Conservation (phyloP, 1,140 invertebrate genomes). For the Orius insidiosus region DNA sequence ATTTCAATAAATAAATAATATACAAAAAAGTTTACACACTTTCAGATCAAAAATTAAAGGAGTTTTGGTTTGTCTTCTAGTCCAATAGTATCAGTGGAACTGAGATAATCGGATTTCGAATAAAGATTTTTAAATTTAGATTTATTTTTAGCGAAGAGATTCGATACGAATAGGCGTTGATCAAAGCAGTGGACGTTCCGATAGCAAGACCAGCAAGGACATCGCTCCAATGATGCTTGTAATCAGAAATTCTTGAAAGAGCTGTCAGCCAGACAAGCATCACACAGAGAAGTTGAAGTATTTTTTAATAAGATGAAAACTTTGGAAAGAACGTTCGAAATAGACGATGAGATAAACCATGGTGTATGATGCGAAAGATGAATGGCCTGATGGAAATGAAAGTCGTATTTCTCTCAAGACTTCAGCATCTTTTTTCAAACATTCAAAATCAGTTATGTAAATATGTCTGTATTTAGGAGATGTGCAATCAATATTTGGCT, state of each 20-base stretch:
- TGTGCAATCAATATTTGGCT: conserved; percentile 31
- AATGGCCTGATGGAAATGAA: conserved; percentile 67
- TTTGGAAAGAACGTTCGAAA: too few relatives aligned
- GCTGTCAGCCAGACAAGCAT: conserved; percentile 62
- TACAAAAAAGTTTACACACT: too few relatives aligned
- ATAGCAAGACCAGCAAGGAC: conserved; percentile 45
- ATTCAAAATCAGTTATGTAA: conserved; percentile 46
- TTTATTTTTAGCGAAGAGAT: too few relatives aligned
- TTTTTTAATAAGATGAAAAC: too few relatives aligned
- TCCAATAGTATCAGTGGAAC: too few relatives aligned
- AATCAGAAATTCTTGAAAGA: conserved; percentile 75
- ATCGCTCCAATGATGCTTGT: conserved; percentile 93
- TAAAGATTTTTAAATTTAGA: too few relatives aligned
- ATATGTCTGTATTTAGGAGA: conserved; percentile 3
- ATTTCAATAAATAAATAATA: too few relatives aligned
- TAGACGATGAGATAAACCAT: conserved; percentile 45
- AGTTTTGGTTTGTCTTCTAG: too few relatives aligned
- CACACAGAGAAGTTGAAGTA: conserved; percentile 44
- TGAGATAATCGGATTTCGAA: too few relatives aligned
- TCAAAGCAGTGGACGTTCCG: conserved; percentile 38
- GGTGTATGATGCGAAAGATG: conserved; percentile 64
- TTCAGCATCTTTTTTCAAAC: conserved; percentile 33
- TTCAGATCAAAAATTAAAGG: too few relatives aligned
- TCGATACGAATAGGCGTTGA: conserved; percentile 14
- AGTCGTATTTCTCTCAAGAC: conserved; percentile 48